phyloP scores from a whole-genome alignment of 35 echinoderm and acorn worm species.

The Apostichopus japonicus region DNA sequence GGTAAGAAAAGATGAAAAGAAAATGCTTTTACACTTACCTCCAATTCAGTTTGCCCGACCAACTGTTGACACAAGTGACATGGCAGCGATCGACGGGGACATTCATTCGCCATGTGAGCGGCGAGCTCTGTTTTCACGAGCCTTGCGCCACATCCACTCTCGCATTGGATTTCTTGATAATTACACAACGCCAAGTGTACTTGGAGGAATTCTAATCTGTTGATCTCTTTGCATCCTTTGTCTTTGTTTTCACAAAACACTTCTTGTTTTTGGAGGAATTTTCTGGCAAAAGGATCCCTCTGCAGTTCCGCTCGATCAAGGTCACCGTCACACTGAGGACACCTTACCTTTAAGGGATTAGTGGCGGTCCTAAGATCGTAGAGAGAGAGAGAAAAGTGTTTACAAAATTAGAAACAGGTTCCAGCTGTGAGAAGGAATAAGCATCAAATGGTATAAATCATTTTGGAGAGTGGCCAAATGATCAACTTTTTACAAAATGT shows the following conservation, averaged over 20 bases:
- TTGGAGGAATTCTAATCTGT: not conserved
- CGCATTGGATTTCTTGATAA: not conserved
- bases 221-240: not conserved
- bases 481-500: too few species aligned
- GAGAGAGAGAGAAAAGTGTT: too few species aligned
- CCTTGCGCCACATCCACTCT: not conserved
- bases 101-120: not conserved
- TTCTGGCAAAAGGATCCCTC: conserved; percentile 7
- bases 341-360: not conserved
- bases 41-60: not conserved
- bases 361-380: not conserved
- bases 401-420: too few species aligned
- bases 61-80: not conserved
- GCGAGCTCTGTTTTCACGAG: not conserved
- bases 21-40: not conserved
- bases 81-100: not conserved
- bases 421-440: too few species aligned
- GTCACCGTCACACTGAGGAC: not conserved
- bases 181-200: not conserved
- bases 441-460: too few species aligned
- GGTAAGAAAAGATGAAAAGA: too few species aligned
- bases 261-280: conserved; percentile 19
- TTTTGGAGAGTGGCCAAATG: too few species aligned
- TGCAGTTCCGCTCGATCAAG: not conserved
- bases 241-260: conserved; percentile 21